A percentile compares a stretch with the other conserved stretches of the same genome.
These are phyloP conservation scores for Eilema griseolum DNA, from an alignment of 2,888 invertebrate species.

Conservation along the genomic window DNA sequence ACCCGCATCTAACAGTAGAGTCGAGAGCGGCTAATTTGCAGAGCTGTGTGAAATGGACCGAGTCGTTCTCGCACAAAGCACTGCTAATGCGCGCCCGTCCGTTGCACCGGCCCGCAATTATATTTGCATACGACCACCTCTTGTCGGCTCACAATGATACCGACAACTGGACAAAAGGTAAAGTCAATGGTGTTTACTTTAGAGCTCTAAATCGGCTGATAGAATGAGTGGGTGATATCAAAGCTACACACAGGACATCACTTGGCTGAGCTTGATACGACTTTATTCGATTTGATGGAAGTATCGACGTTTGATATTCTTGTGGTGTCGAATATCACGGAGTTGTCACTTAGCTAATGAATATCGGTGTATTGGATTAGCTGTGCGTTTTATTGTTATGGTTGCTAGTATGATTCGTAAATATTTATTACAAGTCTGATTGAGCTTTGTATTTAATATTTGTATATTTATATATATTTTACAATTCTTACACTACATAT, in stretches of 20 bases:
- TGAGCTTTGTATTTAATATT: background rate
- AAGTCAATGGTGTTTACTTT: slow-evolving; percentile 57
- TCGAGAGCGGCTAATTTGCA: slow-evolving; percentile 76
- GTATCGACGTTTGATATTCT: slow-evolving; percentile 11
- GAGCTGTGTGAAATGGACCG: slow-evolving; percentile 80
- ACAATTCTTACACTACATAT: too few species aligned
- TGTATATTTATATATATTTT: too few species aligned
- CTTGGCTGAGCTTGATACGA: slow-evolving; percentile 16
- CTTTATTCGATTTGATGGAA: slow-evolving; percentile 25
- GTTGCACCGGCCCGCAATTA: slow-evolving; percentile 77
- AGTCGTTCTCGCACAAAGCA: slow-evolving; percentile 80
- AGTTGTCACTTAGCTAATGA: background rate
- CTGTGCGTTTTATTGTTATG: background rate
- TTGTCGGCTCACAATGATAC: slow-evolving; percentile 60
- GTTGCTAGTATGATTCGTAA: background rate
- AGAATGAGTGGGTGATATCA: slow-evolving; percentile 42
- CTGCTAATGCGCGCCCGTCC: slow-evolving; percentile 78
- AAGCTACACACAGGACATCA: slow-evolving; percentile 26
- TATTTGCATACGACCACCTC: slow-evolving; percentile 81
- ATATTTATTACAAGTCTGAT: background rate
- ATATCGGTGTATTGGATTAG: background rate
- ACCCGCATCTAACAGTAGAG: slow-evolving; percentile 61
- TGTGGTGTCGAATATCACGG: background rate
- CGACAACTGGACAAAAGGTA: slow-evolving; percentile 61
- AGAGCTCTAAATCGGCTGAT: slow-evolving; percentile 44